Percentiles rank a stretch among this genome's conserved stretches.
These are phyloP conservation scores for Phaedon cochleariae DNA, from an alignment of 2,888 invertebrate species.

Conservation along the genomic window DNA sequence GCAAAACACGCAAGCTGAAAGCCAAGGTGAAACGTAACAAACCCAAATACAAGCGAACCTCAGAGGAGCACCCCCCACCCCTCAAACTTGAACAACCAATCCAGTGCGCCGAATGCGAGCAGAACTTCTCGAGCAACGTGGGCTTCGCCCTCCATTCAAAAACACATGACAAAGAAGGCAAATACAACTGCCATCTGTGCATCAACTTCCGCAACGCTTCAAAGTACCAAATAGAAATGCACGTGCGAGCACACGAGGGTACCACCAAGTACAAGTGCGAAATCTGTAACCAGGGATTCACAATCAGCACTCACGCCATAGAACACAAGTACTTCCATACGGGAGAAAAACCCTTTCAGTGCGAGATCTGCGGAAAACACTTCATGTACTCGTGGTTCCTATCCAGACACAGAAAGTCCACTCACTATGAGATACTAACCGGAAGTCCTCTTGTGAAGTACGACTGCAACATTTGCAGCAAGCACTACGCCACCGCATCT, in stretches of 20 bases:
- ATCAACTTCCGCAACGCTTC: slow-evolving; percentile 38
- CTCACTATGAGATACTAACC: slow-evolving; percentile 63
- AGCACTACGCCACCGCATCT: slow-evolving; percentile 56
- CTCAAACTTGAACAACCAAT: slow-evolving; percentile 51
- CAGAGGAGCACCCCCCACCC: slow-evolving; percentile 35
- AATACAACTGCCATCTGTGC: slow-evolving; percentile 44
- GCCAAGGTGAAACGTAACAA: slow-evolving; percentile 15
- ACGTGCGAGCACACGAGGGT: slow-evolving; percentile 43
- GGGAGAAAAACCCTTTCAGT: slow-evolving; percentile 59
- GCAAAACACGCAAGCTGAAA: slow-evolving; percentile 8
- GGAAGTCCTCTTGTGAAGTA: slow-evolving; percentile 56
- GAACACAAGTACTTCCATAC: slow-evolving; percentile 62
- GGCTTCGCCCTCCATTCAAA: slow-evolving; percentile 46
- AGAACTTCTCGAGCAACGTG: slow-evolving; percentile 52
- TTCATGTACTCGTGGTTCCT: slow-evolving; percentile 66
- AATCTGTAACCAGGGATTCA: slow-evolving; percentile 49
- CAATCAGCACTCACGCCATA: slow-evolving; percentile 39
- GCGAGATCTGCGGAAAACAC: slow-evolving; percentile 60
- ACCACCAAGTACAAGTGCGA: slow-evolving; percentile 48
- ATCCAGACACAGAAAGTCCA: slow-evolving; percentile 63
- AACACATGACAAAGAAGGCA: slow-evolving; percentile 38
- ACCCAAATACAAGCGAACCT: slow-evolving; percentile 21
- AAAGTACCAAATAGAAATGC: slow-evolving; percentile 40
- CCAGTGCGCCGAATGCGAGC: slow-evolving; percentile 53
- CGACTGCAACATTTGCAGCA: slow-evolving; percentile 57